A percentile compares a stretch with the other conserved stretches of the same genome.
These are phyloP conservation scores for Drosophila mimetica DNA, from an alignment of 2,888 invertebrate species.

Conservation along the genomic window DNA sequence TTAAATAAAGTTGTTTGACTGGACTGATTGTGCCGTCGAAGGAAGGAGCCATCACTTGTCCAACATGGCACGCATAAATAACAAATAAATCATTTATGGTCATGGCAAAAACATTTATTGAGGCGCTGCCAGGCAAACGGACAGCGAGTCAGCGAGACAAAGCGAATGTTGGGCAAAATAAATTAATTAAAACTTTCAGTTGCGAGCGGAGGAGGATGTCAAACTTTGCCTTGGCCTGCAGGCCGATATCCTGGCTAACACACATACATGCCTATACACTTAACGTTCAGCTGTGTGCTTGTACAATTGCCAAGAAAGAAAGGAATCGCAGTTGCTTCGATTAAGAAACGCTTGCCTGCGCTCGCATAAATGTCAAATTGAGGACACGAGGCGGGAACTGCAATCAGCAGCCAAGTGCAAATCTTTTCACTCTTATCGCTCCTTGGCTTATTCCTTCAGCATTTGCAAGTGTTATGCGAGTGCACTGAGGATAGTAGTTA, in stretches of 20 bases:
- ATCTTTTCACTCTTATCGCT: slow-evolving; percentile 56
- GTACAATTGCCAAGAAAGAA: slow-evolving; percentile 51
- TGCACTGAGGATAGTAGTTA: not conserved
- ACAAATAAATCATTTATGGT: slow-evolving; percentile 80
- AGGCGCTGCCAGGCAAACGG: slow-evolving; percentile 52
- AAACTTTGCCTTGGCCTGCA: slow-evolving; percentile 56
- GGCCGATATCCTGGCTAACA: slow-evolving; percentile 7
- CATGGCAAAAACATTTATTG: slow-evolving; percentile 74
- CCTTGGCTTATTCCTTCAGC: slow-evolving; percentile 39
- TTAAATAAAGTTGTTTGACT: slow-evolving; percentile 78
- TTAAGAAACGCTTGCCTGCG: slow-evolving; percentile 58
- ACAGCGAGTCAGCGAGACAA: slow-evolving; percentile 14
- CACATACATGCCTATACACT: slow-evolving; percentile 9
- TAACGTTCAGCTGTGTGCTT: too few relatives aligned
- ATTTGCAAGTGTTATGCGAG: slow-evolving; percentile 37
- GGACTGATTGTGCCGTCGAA: slow-evolving; percentile 53
- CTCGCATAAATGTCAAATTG: slow-evolving; percentile 78
- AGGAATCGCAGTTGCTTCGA: slow-evolving; percentile 52
- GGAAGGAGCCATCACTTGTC: slow-evolving; percentile 25
- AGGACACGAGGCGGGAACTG: slow-evolving; percentile 57
- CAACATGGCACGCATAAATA: slow-evolving; percentile 67
- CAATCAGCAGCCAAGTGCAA: slow-evolving; percentile 72
- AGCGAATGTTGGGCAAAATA: slow-evolving; percentile 64
- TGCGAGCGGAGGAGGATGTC: slow-evolving; percentile 45
- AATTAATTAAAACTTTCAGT: slow-evolving; percentile 75